Evolutionary conservation across 1,140 invertebrate genomes (phyloP), one percentile per base, ranked within the genome.

Genomic region (Neodiprion fabricii): DNA sequence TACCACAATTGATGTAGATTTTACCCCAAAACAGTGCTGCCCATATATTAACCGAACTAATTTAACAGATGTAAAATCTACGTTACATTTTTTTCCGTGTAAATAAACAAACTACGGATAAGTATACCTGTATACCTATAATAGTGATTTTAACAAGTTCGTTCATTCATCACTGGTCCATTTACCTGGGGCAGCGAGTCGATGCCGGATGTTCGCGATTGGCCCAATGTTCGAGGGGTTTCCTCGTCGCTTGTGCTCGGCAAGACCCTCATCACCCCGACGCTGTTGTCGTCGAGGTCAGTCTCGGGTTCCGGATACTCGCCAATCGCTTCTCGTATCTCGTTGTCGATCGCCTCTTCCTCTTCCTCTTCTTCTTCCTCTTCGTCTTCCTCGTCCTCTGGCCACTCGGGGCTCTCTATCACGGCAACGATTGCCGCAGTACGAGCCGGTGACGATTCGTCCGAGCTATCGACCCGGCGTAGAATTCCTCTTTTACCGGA

Each of bases 361-460:
- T 83, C 80, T 50, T 85, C 85, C 53, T 85, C 84, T 23, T 85
- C 83, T n/a, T 71, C 72, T 72, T 76, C 78, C 40, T 83, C 80
- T 49, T 85, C 85, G 53, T 85, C 84, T 23, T 87, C 84, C 69
- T 85, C 81, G 21, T 85, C 86, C 77, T 76, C 70, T 9, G 53
- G 53, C 87, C 87, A 88, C 66, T 86, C 86, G 2, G 87, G 86
- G 72, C 85, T 87, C 48, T 89, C 86, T 61, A 89, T 85, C 3
- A 89, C 87, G 2, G 87, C 87, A 7, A 88, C 78, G 48, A 89
- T 89, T 0, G 87, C 87, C 7, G 53, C n/a, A 50, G 85, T 86
- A n/a, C 82, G 81, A 75, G 85, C 83, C 0, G 82, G 82, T 9
- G 85, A 85, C 40, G 77, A 80, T n/a, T 88, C 86, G n/a, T 84